Base-by-base conservation (phyloP, 2,888 invertebrate genomes). In the Epinotia ramella region DNA sequence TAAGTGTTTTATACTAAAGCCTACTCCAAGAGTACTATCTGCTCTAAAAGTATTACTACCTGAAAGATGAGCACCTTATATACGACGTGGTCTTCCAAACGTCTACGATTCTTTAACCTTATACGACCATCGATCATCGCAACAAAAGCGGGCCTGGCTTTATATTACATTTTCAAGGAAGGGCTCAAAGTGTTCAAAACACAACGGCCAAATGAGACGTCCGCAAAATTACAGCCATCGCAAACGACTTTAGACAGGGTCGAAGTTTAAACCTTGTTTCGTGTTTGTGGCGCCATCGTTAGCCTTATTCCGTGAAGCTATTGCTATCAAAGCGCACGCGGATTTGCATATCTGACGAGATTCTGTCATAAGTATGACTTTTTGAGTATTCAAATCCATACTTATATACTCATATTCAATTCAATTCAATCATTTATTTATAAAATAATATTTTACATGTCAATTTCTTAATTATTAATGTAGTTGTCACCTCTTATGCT, bases 231-330 rank as follows among this genome's bases (percentile, higher is more conserved):
- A 74, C 64, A 69, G 64, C 46, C 18, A 46, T n/a, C 71, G 60
- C 70, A 66, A 75, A 75, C 71, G 70, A 66, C 75, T 75, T 75
- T 65, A n/a, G 40, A n/a, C 20, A 28, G 68, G 73, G 65, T 53
- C 60, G 40, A 44, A 75, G 71, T 71, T 75, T 75, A 71, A 74
- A 66, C 71, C 70, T 70, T 66, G 71, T 75, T 75, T 75, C 71
- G 40, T 12, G 71, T 65, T 56, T 65, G 59, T 53, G 60, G 28
- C 9, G 20, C 13, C 56, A 28, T 75, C 75, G 70, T 70, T 65
- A 71, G 66, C 66, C 60, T 44, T 66, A 66, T 62, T 71, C n/a
- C 2, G 49, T 63, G 57, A 44, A 16, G 18, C n/a, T 59, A 59
- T 65, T 53, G 49, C 70, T 68, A 70, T 69, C 28, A 49, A 60